Base-by-base conservation (phyloP, 2,797 vertebrate species). In the Eutrigla gurnardus region DNA sequence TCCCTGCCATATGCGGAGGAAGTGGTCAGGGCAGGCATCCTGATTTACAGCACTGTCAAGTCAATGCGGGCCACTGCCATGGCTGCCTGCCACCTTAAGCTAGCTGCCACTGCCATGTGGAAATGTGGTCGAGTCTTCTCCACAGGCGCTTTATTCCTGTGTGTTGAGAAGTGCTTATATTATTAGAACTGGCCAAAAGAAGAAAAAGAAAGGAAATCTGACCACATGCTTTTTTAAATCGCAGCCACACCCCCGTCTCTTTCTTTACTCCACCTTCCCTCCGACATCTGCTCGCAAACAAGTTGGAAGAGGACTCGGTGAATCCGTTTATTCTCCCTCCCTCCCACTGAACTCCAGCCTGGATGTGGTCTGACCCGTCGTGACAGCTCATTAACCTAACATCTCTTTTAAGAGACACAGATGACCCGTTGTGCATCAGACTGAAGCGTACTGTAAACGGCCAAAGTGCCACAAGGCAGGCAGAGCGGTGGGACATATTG, bases 1-100 rank as follows among this genome's bases (percentile, higher is more conserved):
- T 79, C 64, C 59, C 61, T 58, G 86, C 86, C 86, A 86, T 86
- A 82, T 85, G 87, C 80, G 72, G 78, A 89, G 86, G 86, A 90
- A 88, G 86, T 78, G 83, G 82, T 83, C 75, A 64, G 83, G 69
- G 55, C 79, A 72, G 70, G 70, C 78, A 42, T 82, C 75, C 80
- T 85, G 71, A 67, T 78, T 59, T 75, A 80, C 69, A 68, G 82
- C 68, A 35, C 71, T 66, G 81, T 86, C 80, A 84, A 83, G 78
- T 80, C 77, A 85, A 72, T 81, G 73, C 85, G 84, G 80, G 58
- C 64, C 70, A 53, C 66, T 11, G 70, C 69, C 86, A 81, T 45
- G 70, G 65, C 80, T 53, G 82, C 75, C 79, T 78, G 72, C 73
- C 69, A 82, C 74, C 73, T 84, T 65, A 72, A 68, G 75, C 65